phyloP scores from a whole-genome alignment of 1,140 invertebrate species.

The Portunus trituberculatus region DNA sequence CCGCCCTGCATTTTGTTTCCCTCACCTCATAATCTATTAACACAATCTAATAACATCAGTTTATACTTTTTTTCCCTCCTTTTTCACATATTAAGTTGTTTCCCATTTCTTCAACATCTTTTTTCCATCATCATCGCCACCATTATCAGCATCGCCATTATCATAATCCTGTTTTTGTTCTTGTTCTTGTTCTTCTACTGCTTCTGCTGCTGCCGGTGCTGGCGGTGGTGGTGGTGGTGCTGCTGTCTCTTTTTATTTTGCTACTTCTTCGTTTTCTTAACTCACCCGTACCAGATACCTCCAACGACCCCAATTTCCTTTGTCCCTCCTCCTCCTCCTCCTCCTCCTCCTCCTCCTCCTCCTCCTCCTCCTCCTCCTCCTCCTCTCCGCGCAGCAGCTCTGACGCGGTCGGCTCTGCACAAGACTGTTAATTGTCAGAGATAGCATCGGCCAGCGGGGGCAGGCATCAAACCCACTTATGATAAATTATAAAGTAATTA shows the following conservation, averaged over 20 bases:
- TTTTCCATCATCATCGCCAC: neutral
- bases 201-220: neutral
- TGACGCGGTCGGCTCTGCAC: constrained; percentile 40
- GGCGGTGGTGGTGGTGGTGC: neutral
- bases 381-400: neutral
- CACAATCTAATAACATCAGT: no score
- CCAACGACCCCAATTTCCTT: neutral
- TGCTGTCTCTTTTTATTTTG: neutral
- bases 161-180: neutral
- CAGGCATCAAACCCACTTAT: constrained; percentile 67
- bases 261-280: neutral
- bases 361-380: constrained; percentile 20
- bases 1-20: no score
- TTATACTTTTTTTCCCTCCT: neutral
- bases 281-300: neutral
- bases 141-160: neutral
- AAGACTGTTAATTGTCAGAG: constrained; percentile 56
- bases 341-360: neutral
- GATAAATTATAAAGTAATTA: constrained; percentile 69
- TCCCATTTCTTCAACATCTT: neutral
- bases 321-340: neutral
- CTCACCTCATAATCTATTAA: no score
- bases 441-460: constrained; percentile 59
- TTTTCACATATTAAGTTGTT: neutral
- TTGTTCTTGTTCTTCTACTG: neutral